Percentiles rank a stretch among this genome's conserved stretches.
Evolutionary conservation across 2,113 vertebrate species (phyloP).

Genomic region (Tupaia tana): DNA sequence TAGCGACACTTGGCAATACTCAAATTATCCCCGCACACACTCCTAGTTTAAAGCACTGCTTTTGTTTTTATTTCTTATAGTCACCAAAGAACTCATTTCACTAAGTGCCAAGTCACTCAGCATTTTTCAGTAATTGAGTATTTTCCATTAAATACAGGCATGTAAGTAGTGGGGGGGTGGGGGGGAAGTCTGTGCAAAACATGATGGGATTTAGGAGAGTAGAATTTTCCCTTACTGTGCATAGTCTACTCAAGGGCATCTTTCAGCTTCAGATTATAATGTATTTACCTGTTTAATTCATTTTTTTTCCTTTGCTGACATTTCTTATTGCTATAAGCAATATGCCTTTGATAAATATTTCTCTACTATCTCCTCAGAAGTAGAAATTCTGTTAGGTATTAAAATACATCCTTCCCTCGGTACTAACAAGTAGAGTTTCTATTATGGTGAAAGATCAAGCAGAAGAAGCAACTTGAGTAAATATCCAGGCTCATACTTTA

Average conservation of each 20-base stretch:
- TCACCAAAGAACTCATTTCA: conserved; percentile 7
- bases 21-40: neutral
- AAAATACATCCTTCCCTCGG: neutral
- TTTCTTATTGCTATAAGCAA: conserved; percentile 57
- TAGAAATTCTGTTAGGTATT: conserved; percentile 40
- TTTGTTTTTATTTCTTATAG: conserved; percentile 36
- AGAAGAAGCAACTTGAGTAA: neutral
- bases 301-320: conserved; percentile 33
- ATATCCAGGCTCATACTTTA: neutral
- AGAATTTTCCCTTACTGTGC: conserved; percentile 30
- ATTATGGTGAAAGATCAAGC: conserved; percentile 50
- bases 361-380: conserved; percentile 29
- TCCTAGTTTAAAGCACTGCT: neutral
- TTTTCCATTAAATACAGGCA: conserved; percentile 50
- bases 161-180: neutral
- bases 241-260: neutral
- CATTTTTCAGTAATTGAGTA: conserved; percentile 32
- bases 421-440: conserved; percentile 53
- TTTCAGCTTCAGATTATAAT: conserved; percentile 52
- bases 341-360: conserved; percentile 53
- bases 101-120: neutral
- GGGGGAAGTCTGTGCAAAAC: neutral
- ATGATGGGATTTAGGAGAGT: conserved; percentile 9
- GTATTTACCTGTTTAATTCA: conserved; percentile 52
- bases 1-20: neutral